Conservation (phyloP, 2,888 invertebrate species). For the Lycia hirtaria region DNA sequence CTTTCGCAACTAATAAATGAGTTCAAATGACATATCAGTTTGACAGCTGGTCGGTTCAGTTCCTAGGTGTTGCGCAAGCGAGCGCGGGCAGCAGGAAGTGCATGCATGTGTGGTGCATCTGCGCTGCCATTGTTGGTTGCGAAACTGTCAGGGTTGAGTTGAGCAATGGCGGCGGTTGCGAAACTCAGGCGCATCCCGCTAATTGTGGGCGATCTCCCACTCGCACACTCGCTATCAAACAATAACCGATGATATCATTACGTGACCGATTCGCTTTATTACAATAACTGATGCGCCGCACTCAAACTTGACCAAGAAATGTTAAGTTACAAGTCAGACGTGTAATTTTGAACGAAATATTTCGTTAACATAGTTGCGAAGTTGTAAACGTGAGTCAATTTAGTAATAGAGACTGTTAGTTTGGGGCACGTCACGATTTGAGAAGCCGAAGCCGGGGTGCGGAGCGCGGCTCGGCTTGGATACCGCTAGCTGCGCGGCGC, state of each 20-base stretch:
- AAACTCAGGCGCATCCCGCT: conserved; percentile 78
- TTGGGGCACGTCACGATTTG: conserved; percentile 61
- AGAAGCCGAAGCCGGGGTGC: conserved; percentile 48
- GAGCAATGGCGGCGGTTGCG: conserved; percentile 77
- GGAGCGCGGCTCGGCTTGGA: conserved; percentile 18
- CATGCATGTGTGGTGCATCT: conserved; percentile 83
- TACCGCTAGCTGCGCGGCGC: conserved; percentile 24
- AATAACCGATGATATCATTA: conserved; percentile 24
- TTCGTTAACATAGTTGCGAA: conserved; percentile 76
- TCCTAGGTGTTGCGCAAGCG: conserved; percentile 76
- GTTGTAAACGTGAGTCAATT: conserved; percentile 76
- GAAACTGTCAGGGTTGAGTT: conserved; percentile 84
- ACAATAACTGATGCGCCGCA: conserved; percentile 36
- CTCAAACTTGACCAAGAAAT: conserved; percentile 70
- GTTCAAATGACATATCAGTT: conserved; percentile 55
- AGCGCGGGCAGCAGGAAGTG: conserved; percentile 83
- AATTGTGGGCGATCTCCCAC: conserved; percentile 78
- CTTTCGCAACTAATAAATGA: conserved; percentile 61
- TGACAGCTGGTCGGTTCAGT: conserved; percentile 59
- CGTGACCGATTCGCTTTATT: conserved; percentile 7
- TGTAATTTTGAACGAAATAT: conserved; percentile 66
- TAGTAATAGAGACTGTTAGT: conserved; percentile 67
- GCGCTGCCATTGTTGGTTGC: conserved; percentile 80
- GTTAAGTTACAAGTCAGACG: conserved; percentile 60
- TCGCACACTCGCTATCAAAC: conserved; percentile 38